phyloP scores from a whole-genome alignment of 2,797 vertebrate genomes.

The Enteromius thamalakanensis region DNA sequence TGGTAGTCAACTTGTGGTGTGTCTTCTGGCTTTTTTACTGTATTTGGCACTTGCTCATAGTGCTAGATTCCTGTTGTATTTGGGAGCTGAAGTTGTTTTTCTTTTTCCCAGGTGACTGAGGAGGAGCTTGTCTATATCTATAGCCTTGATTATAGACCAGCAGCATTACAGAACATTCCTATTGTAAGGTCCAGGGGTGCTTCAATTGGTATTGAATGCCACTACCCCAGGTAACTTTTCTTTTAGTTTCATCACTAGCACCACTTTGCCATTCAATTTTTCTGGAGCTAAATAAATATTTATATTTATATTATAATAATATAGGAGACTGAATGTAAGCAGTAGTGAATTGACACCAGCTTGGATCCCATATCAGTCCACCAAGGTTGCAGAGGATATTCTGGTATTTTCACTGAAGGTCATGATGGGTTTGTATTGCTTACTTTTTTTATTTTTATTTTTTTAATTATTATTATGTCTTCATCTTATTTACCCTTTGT shows the following conservation, averaged over 20 bases:
- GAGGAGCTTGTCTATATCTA: constrained; percentile 69
- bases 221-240: constrained; percentile 71
- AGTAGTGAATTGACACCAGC: constrained; percentile 66
- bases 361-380: constrained; percentile 70
- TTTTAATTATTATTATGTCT: no score
- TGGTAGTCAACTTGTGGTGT: constrained; percentile 65
- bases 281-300: not conserved
- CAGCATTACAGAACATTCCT: not conserved
- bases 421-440: constrained; percentile 56
- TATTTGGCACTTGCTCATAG: not conserved
- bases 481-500: not conserved
- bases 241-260: not conserved
- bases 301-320: constrained; percentile 34
- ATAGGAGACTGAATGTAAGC: constrained; percentile 76
- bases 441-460: fast-evolving
- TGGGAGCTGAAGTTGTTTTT: no score
- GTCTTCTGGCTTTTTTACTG: not conserved
- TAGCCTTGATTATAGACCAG: constrained; percentile 66
- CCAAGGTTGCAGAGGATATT: constrained; percentile 69
- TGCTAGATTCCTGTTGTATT: not conserved
- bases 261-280: not conserved
- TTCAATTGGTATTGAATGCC: constrained; percentile 70
- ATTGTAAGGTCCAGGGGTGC: constrained; percentile 66
- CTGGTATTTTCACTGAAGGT: constrained; percentile 73
- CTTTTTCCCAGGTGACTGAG: constrained; percentile 62